phyloP scores from a whole-genome alignment of 2,113 vertebrate species.

The Microtus richardsoni region DNA sequence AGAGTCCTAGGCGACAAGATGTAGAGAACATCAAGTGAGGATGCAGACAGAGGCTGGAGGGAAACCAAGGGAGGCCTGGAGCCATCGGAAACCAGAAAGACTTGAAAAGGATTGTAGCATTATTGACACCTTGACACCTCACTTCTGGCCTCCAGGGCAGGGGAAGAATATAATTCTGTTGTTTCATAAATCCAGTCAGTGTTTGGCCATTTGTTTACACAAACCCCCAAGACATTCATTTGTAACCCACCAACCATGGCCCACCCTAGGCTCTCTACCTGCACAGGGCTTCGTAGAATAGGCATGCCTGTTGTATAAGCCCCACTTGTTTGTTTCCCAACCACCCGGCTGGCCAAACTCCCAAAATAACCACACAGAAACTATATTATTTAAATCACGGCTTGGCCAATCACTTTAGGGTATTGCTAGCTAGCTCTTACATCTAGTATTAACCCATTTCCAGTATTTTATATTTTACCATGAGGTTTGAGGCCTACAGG shows the following conservation, averaged over 20 bases:
- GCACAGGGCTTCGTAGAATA: not conserved
- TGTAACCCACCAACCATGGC: not conserved
- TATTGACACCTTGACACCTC: not conserved
- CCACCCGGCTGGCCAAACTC: no score
- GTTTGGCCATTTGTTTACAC: not conserved
- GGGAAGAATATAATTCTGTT: not conserved
- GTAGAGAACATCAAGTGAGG: not conserved
- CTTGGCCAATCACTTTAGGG: no score
- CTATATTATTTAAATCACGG: no score
- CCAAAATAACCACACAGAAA: no score
- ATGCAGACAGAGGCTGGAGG: not conserved
- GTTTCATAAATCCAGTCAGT: no score
- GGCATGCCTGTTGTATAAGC: not conserved
- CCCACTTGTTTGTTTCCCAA: no score
- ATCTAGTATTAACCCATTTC: no score
- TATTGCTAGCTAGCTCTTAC: no score
- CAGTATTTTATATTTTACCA: no score
- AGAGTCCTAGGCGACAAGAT: not conserved
- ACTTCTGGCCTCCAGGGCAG: no score
- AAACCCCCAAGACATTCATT: not conserved
- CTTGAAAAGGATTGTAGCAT: not conserved
- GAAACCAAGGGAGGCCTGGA: not conserved
- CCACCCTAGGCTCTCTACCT: not conserved
- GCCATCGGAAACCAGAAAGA: not conserved
- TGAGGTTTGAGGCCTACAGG: no score